Conservation (phyloP, 2,113 vertebrate genomes). For the Eclectus roratus region DNA sequence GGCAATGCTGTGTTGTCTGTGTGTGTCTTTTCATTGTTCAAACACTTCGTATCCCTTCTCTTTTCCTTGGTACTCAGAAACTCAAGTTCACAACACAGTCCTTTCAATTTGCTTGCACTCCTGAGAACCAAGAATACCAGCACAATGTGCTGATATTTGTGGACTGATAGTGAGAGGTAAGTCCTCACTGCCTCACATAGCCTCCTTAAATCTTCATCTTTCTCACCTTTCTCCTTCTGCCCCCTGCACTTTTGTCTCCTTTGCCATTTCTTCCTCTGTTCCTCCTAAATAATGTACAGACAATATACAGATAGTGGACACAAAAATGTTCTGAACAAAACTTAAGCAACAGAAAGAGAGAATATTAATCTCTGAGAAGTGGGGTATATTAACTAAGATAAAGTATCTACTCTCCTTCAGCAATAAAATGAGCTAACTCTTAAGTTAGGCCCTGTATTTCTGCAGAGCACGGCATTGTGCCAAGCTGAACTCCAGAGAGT, state of each 20-base stretch:
- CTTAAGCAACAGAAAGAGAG: neutral
- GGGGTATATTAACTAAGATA: neutral
- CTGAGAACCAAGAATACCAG: neutral
- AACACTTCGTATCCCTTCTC: neutral
- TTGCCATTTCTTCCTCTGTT: neutral
- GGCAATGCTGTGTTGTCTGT: neutral
- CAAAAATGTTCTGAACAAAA: neutral
- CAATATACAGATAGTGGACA: neutral
- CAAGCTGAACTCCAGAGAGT: constrained; percentile 19
- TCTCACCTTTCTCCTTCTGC: neutral
- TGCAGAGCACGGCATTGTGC: neutral
- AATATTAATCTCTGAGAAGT: neutral
- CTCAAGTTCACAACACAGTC: neutral
- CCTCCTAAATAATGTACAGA: neutral
- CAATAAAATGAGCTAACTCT: neutral
- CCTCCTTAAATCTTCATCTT: neutral
- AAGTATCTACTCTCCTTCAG: neutral
- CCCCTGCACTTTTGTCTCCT: neutral
- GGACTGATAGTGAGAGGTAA: neutral
- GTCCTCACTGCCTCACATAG: neutral
- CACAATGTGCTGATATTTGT: neutral
- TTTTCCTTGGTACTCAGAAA: neutral
- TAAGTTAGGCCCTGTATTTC: neutral
- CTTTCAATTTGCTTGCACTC: neutral
- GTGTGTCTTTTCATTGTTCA: neutral